Conservation (phyloP, 2,113 vertebrate species). For the Drymodes brunneopygia region DNA sequence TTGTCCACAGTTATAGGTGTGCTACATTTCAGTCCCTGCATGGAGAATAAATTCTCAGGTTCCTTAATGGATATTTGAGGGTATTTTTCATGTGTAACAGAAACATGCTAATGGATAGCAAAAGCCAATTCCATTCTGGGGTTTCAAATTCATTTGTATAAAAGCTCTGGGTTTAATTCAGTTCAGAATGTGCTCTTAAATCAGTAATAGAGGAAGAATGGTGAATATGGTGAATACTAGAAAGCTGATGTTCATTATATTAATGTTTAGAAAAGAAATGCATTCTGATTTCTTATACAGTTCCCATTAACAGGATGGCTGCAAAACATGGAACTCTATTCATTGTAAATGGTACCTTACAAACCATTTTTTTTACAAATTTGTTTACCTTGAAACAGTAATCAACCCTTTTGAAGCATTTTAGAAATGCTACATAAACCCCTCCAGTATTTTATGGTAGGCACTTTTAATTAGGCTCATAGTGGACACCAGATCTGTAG, state of each 20-base stretch:
- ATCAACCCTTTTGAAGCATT: background rate
- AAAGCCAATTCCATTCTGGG: background rate
- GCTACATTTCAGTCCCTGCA: background rate
- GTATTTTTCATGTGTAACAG: background rate
- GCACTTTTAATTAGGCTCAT: background rate
- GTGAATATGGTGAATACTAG: background rate
- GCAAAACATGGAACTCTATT: background rate
- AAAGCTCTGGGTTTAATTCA: slow-evolving; percentile 16
- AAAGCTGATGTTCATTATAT: background rate
- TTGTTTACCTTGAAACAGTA: background rate
- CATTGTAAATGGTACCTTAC: background rate
- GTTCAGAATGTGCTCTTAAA: slow-evolving; percentile 16
- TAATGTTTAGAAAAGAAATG: slow-evolving; percentile 2
- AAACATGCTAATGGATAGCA: slow-evolving; percentile 1
- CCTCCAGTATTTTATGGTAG: background rate
- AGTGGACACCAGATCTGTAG: background rate
- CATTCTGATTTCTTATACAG: background rate
- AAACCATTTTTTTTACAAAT: background rate
- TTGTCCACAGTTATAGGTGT: background rate
- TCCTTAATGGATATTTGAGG: slow-evolving; percentile 16
- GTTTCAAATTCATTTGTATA: slow-evolving; percentile 32
- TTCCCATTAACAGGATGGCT: background rate
- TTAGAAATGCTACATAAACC: background rate
- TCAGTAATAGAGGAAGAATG: background rate
- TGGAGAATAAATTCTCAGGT: background rate